Base-by-base conservation (phyloP, 2,888 invertebrate species). In the Heptascelio sp. region DNA sequence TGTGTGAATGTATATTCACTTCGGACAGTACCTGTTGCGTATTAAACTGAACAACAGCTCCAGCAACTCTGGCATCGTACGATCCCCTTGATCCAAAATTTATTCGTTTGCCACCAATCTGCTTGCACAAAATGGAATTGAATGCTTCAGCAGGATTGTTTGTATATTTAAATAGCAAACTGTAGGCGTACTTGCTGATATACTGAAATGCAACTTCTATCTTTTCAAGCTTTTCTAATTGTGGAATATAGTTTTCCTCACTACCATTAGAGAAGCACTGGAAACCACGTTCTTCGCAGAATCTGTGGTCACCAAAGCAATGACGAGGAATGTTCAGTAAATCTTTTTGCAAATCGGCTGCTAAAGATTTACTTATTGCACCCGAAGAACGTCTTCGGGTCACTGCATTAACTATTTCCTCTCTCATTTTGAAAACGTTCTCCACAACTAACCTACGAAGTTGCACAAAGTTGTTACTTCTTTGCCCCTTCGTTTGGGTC, bases 1-100 rank as follows among this genome's bases (percentile, higher is more conserved):
- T 68, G 6, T 40, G 17, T 3, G 23, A 15, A 51, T 4, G 26
- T 30, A 64, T 9, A 46, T 80, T 21, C 11, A 83, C n/a, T 72
- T 55, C 23, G 19, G 51, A 49, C 23, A 78, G 26, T 30, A 79
- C 43, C 15, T 72, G 15, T 40, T 79, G 79, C 0, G 78, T 75
- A 46, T 83, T 83, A 9, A 70, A 80, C 13, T 84, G 81, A 0
- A 84, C 2, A 13, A 79, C 81, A 4, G 84, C 71, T 26, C 73
- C 80, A 43, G 60, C 26, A 5, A 68, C 68, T 40, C 68, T 53
- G 15, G 49, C 75, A 67, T 68, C 19, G 17, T 76, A 76, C 0
- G 67, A 68, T 5, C 59, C 59, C 64, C 60, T 49, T 37, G 67
- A 59, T 25, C 76, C 68, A 51, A 76, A 76, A 26, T 68, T 21